phyloP scores from a whole-genome alignment of 1,140 invertebrate genomes.

The Cyclargus thomasi region DNA sequence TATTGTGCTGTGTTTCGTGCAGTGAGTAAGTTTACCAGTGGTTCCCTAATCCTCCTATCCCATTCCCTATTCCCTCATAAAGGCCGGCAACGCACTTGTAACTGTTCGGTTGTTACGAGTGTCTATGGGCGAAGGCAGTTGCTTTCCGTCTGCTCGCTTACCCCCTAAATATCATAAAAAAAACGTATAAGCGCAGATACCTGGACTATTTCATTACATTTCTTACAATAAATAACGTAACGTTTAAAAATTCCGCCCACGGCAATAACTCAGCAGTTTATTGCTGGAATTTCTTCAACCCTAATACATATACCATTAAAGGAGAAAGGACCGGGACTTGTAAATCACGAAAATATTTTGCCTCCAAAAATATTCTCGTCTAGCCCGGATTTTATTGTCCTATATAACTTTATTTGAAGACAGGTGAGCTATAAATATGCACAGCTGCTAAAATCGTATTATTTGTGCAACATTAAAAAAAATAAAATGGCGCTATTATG shows the following conservation, averaged over 20 bases:
- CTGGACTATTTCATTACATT: background rate
- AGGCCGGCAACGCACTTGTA: too few species aligned
- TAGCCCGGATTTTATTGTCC: slow-evolving; percentile 14
- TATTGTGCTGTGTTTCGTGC: too few species aligned
- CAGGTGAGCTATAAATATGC: background rate
- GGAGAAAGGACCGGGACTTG: slow-evolving; percentile 42
- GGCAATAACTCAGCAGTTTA: slow-evolving; percentile 49
- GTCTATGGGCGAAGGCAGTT: too few species aligned
- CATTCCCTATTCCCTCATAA: too few species aligned
- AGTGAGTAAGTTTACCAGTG: too few species aligned
- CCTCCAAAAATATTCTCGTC: slow-evolving; percentile 40
- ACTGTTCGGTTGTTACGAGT: too few species aligned
- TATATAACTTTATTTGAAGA: slow-evolving; percentile 8
- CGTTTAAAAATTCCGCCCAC: slow-evolving; percentile 34
- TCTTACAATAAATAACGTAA: slow-evolving; percentile 12
- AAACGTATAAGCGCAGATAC: background rate
- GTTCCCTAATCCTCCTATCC: too few species aligned
- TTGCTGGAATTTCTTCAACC: slow-evolving; percentile 44
- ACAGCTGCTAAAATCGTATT: too few species aligned
- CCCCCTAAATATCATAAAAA: too few species aligned
- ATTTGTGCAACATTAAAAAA: too few species aligned
- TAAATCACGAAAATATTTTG: slow-evolving; percentile 60
- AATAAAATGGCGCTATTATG: too few species aligned
- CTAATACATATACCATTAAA: slow-evolving; percentile 47
- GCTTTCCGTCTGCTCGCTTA: too few species aligned